These are phyloP conservation scores for Lasioglossum vierecki DNA, from an alignment of 2,888 invertebrate species.

Conservation along the genomic window DNA sequence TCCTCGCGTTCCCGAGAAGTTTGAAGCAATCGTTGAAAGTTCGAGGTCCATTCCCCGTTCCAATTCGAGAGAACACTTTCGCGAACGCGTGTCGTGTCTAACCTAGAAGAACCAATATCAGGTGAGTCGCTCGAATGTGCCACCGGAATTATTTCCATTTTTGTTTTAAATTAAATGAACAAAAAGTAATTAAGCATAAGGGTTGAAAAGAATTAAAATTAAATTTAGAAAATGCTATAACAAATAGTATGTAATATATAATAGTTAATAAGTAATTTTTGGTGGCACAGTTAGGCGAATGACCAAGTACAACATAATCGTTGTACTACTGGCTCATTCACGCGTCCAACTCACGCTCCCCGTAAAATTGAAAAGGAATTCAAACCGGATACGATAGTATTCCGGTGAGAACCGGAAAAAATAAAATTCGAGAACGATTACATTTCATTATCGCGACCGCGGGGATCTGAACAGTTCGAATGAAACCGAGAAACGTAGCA, in stretches of 20 bases:
- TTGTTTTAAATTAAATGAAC: too few species aligned
- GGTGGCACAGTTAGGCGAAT: not conserved
- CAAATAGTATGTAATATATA: too few species aligned
- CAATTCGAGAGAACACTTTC: conserved; percentile 24
- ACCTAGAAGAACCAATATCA: not conserved
- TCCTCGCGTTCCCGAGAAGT: conserved; percentile 26
- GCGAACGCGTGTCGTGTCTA: conserved; percentile 1
- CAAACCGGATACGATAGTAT: not conserved
- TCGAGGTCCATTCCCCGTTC: conserved; percentile 30
- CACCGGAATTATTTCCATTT: not conserved
- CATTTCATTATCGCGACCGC: not conserved
- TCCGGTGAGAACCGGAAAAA: not conserved
- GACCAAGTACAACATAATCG: not conserved
- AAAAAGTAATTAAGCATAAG: too few species aligned
- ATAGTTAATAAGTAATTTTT: not conserved
- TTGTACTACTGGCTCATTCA: not conserved
- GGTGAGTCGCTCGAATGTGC: not conserved
- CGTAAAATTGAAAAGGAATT: not conserved
- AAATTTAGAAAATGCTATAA: too few species aligned
- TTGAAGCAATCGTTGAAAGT: conserved; percentile 43
- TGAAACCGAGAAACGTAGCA: not conserved
- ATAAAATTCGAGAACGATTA: not conserved
- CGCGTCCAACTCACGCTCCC: not conserved
- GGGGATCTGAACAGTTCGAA: not conserved
- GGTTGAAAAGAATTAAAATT: too few species aligned